Percentiles rank a stretch among this genome's conserved stretches.
These are phyloP conservation scores for Sthenelais limicola DNA, from an alignment of 2,888 invertebrate species.

Conservation along the genomic window DNA sequence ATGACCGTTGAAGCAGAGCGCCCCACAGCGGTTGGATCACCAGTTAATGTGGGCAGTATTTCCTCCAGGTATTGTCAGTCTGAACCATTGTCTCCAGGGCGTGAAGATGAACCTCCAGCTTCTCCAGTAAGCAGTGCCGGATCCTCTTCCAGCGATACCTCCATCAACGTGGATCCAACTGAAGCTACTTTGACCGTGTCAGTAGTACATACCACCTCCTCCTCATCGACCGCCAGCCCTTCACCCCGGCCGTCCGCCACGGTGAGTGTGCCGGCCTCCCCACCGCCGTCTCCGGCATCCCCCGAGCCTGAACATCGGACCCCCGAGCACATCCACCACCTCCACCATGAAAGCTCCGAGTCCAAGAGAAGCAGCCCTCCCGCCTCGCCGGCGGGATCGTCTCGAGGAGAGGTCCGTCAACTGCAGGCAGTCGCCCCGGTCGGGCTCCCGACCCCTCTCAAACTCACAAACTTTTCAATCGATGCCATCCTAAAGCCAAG, in stretches of 20 bases:
- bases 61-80: too few species aligned
- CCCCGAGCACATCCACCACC: not conserved
- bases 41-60: not conserved
- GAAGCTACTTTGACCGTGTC: slow-evolving; percentile 19
- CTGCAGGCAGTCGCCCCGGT: not conserved
- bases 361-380: not conserved
- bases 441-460: slow-evolving; percentile 7
- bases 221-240: too few species aligned
- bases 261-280: too few species aligned
- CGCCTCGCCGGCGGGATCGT: too few species aligned
- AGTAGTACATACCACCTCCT: too few species aligned
- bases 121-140: not conserved
- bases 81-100: not conserved
- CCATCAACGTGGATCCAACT: not conserved
- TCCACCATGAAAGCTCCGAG: not conserved
- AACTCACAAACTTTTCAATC: slow-evolving; percentile 64
- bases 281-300: slow-evolving; percentile 20
- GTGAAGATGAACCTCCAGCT: not conserved
- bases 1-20: slow-evolving; percentile 19
- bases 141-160: not conserved
- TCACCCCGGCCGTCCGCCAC: too few species aligned
- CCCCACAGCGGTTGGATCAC: not conserved
- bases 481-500: slow-evolving; percentile 65
- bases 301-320: slow-evolving; percentile 4
- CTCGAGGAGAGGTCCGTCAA: too few species aligned